Conservation (phyloP, 2,797 vertebrate genomes). For the Salarias fasciatus region DNA sequence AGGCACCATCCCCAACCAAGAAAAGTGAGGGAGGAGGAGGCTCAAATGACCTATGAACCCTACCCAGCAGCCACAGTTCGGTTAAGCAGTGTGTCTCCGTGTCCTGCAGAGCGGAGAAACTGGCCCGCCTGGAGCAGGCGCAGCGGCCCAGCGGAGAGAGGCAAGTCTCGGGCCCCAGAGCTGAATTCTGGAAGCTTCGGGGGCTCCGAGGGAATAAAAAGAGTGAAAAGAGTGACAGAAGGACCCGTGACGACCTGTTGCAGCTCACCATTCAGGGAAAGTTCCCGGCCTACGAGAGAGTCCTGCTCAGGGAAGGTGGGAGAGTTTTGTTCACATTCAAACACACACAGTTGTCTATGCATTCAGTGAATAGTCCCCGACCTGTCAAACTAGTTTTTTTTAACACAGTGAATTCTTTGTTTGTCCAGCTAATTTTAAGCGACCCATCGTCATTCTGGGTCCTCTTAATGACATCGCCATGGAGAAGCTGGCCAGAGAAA, state of each 20-base stretch:
- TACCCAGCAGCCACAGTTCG: neutral
- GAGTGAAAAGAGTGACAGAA: constrained; percentile 84
- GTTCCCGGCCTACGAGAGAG: constrained; percentile 94
- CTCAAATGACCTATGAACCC: too few relatives aligned
- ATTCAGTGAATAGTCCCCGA: neutral
- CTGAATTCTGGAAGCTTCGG: constrained; percentile 97
- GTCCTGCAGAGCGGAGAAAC: constrained; percentile 88
- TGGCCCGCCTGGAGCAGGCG: constrained; percentile 86
- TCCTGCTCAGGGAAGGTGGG: constrained; percentile 92
- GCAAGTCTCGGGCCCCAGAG: constrained; percentile 82
- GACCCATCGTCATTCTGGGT: constrained; percentile 95
- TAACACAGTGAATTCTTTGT: neutral
- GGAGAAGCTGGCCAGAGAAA: constrained; percentile 89
- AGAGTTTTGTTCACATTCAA: neutral
- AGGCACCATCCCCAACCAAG: constrained; percentile 92
- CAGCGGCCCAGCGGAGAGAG: constrained; percentile 80
- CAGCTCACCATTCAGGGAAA: constrained; percentile 93
- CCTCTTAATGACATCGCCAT: constrained; percentile 94
- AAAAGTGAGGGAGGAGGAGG: constrained; percentile 78
- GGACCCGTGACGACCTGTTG: constrained; percentile 91
- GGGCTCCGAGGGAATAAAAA: constrained; percentile 94
- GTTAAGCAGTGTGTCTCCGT: rapidly evolving
- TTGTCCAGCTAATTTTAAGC: constrained; percentile 91
- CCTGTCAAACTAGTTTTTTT: constrained; percentile 5
- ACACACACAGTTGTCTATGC: neutral